phyloP scores from a whole-genome alignment of 2,113 vertebrate genomes.

The Pomatorhinus ruficollis region DNA sequence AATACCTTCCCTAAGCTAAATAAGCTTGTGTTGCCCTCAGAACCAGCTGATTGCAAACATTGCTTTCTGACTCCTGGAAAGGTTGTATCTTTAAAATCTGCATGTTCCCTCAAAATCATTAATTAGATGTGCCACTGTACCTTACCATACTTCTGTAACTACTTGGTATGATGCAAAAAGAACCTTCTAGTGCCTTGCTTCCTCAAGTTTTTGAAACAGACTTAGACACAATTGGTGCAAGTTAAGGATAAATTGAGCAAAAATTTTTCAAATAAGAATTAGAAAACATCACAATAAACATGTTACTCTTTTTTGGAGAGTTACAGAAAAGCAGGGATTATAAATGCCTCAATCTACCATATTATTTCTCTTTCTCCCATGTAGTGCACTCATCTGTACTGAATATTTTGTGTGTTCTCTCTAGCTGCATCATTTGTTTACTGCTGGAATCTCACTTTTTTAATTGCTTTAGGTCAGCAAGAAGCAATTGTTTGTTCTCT shows the following conservation, averaged over 20 bases:
- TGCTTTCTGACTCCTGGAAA: neutral
- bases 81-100: neutral
- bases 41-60: neutral
- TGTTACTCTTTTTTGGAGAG: neutral
- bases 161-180: constrained; percentile 19
- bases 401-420: neutral
- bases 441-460: neutral
- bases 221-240: neutral
- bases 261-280: neutral
- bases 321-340: neutral
- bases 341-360: neutral
- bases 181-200: constrained; percentile 35
- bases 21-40: neutral
- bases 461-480: neutral
- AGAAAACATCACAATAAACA: neutral
- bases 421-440: neutral
- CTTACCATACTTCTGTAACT: constrained; percentile 14
- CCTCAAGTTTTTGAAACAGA: neutral
- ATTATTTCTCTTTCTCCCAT: neutral
- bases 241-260: constrained; percentile 9
- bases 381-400: neutral
- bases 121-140: constrained; percentile 10
- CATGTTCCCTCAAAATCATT: neutral
- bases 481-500: neutral
- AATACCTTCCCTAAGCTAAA: neutral